These are phyloP conservation scores for Sciurus carolinensis DNA, from an alignment of 2,797 vertebrate genomes.

Conservation along the genomic window DNA sequence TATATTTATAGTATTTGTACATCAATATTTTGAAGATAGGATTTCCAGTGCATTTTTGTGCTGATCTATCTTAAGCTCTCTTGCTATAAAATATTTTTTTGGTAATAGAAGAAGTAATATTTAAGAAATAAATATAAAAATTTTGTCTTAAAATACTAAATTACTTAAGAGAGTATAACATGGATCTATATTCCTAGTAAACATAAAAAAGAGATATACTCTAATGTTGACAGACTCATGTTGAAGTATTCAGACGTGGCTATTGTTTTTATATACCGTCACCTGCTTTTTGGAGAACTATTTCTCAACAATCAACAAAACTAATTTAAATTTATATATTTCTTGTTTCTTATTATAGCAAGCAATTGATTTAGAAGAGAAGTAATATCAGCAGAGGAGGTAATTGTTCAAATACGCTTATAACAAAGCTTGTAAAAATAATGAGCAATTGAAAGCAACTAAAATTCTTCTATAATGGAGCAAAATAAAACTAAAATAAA, in stretches of 20 bases:
- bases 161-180: not conserved
- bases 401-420: not conserved
- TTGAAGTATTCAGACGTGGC: not conserved
- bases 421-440: not conserved
- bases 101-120: not conserved
- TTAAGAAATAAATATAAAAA: not conserved
- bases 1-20: not conserved
- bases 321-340: not conserved
- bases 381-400: not conserved
- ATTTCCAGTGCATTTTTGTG: not conserved
- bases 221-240: not conserved
- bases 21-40: not conserved
- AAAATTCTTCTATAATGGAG: not conserved
- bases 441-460: not conserved
- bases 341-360: not conserved
- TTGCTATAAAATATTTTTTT: not conserved
- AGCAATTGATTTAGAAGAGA: not conserved
- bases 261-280: not conserved
- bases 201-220: not conserved
- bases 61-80: not conserved
- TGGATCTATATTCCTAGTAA: not conserved
- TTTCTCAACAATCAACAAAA: not conserved
- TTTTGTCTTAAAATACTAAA: not conserved
- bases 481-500: not conserved
- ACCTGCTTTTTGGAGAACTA: not conserved